A percentile compares a stretch with the other conserved stretches of the same genome.
These are phyloP conservation scores for Colaptes auratus DNA, from an alignment of 2,113 vertebrate species.

Conservation along the genomic window DNA sequence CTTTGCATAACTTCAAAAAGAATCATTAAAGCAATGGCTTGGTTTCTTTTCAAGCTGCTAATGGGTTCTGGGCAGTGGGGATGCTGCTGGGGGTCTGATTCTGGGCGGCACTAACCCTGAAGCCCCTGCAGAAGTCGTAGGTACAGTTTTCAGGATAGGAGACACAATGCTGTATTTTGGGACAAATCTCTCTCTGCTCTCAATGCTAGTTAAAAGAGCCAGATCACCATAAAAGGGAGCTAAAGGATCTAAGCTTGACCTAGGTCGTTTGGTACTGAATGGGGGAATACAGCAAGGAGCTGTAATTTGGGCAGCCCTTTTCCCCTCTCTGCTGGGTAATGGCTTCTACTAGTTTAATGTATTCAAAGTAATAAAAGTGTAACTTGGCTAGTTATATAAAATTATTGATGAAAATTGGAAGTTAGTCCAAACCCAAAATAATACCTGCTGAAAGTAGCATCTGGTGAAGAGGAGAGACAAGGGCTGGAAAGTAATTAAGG, in stretches of 20 bases:
- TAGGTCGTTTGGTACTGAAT: not conserved
- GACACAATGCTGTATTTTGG: not conserved
- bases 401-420: conserved; percentile 35
- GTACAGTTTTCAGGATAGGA: not conserved
- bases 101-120: not conserved
- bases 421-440: not conserved
- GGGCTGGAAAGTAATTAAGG: not conserved
- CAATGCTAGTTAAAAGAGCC: not conserved
- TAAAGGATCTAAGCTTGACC: not conserved
- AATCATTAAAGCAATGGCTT: not conserved
- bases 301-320: conserved; percentile 20
- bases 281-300: not conserved
- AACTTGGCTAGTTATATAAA: conserved; percentile 10
- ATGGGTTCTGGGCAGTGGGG: not conserved
- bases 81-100: not conserved
- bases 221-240: not conserved
- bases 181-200: not conserved
- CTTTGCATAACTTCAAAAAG: not conserved
- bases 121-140: not conserved
- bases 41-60: not conserved
- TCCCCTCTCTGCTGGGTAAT: conserved; percentile 1
- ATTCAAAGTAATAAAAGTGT: conserved; percentile 37
- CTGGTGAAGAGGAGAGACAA: not conserved
- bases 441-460: not conserved
- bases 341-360: conserved; percentile 29